phyloP scores from a whole-genome alignment of 1,140 invertebrate genomes.

The Chironomus tepperi region DNA sequence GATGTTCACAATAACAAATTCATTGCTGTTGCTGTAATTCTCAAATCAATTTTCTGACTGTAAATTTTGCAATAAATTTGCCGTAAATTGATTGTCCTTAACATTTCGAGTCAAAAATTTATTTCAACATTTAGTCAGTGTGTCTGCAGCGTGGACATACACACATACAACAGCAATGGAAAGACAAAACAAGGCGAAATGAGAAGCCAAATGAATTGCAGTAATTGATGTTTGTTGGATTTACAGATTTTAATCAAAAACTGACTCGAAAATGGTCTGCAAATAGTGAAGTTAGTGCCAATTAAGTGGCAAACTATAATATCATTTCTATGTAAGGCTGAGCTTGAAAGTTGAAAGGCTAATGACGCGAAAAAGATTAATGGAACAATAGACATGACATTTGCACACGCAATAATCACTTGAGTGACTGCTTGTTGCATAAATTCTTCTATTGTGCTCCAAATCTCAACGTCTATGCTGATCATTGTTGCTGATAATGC shows the following conservation, averaged over 20 bases:
- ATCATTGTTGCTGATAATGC: no score
- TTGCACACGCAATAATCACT: no score
- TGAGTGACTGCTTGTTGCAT: no score
- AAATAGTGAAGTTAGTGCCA: not conserved
- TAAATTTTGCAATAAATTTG: not conserved
- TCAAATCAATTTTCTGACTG: not conserved
- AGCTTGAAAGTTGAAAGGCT: no score
- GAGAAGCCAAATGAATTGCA: no score
- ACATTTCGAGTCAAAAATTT: not conserved
- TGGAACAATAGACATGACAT: no score
- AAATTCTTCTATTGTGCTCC: no score
- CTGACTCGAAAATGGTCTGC: not conserved
- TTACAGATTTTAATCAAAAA: not conserved
- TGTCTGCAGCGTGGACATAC: not conserved
- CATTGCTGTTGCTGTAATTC: no score
- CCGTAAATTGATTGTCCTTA: constrained; percentile 1
- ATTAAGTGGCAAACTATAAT: not conserved
- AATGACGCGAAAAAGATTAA: no score
- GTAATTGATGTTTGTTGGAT: no score
- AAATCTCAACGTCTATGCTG: no score
- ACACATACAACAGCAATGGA: not conserved
- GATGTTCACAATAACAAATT: not conserved
- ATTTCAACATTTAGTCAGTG: not conserved
- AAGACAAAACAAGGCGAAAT: not conserved
- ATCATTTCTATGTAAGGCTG: no score